Conservation (phyloP, 2,113 vertebrate genomes). For the Leptodactylus fuscus region DNA sequence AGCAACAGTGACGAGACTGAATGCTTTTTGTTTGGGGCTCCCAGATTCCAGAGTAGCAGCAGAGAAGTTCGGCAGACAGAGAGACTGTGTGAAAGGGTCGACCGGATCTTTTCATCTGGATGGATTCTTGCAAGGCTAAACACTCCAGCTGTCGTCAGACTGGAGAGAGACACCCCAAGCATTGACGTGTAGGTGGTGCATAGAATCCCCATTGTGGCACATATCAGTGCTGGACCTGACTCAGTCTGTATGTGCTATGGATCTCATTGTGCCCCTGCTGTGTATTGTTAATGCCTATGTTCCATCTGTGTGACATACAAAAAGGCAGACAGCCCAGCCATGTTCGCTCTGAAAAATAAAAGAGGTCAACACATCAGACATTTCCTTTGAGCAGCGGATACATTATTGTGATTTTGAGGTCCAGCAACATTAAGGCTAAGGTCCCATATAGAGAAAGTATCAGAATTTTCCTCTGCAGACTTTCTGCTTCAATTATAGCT, state of each 20-base stretch:
- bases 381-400: background rate
- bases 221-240: constrained; percentile 54
- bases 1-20: constrained; percentile 74
- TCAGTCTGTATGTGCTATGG: constrained; percentile 56
- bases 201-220: constrained; percentile 69
- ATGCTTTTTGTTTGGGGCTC: constrained; percentile 73
- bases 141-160: constrained; percentile 66
- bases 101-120: constrained; percentile 70
- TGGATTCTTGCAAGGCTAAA: constrained; percentile 66
- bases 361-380: background rate
- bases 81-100: constrained; percentile 68
- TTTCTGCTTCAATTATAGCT: too few species aligned
- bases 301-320: constrained; percentile 50
- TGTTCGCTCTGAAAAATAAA: constrained; percentile 11
- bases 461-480: too few species aligned
- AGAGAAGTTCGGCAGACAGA: constrained; percentile 64
- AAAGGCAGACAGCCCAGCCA: constrained; percentile 21
- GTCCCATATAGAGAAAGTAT: too few species aligned
- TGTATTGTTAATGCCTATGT: constrained; percentile 57
- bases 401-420: background rate
- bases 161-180: constrained; percentile 64
- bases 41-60: constrained; percentile 65
- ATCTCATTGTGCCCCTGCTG: constrained; percentile 60
- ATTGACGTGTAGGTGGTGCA: constrained; percentile 63
- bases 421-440: background rate